Percentiles rank a stretch among this genome's conserved stretches.
These are phyloP conservation scores for Balearica regulorum DNA, from an alignment of 2,797 vertebrate genomes.

Conservation along the genomic window DNA sequence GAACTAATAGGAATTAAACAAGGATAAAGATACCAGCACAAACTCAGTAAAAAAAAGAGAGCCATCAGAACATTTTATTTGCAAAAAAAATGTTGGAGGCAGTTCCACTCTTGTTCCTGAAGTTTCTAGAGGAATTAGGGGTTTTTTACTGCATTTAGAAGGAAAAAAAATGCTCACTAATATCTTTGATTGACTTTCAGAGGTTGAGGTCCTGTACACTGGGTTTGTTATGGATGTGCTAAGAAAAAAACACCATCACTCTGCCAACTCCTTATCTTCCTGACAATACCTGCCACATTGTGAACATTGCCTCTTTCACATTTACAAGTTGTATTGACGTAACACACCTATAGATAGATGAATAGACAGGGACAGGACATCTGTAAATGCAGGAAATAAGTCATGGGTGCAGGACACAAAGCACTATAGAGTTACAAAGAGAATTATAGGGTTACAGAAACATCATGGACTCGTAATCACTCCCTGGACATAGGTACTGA, in stretches of 20 bases:
- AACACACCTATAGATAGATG: neutral
- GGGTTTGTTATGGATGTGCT: neutral
- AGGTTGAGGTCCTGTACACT: neutral
- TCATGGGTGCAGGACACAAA: neutral
- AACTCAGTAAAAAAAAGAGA: neutral
- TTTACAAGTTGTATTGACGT: neutral
- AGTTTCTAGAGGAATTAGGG: neutral
- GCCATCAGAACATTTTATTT: neutral
- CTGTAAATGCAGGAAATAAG: neutral
- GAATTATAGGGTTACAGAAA: neutral
- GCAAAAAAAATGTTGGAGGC: neutral
- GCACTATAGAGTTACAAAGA: neutral
- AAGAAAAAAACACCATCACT: neutral
- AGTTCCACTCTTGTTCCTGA: neutral
- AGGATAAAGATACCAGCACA: neutral
- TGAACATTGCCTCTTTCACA: neutral
- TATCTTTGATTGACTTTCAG: neutral
- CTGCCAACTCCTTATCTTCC: neutral
- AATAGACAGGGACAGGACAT: neutral
- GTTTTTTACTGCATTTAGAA: neutral
- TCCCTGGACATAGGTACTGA: neutral
- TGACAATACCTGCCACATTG: neutral
- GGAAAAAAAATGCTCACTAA: neutral
- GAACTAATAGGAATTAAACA: neutral
- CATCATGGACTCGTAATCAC: neutral